Conservation (phyloP, 1,140 invertebrate species). For the Plutomurus gul region DNA sequence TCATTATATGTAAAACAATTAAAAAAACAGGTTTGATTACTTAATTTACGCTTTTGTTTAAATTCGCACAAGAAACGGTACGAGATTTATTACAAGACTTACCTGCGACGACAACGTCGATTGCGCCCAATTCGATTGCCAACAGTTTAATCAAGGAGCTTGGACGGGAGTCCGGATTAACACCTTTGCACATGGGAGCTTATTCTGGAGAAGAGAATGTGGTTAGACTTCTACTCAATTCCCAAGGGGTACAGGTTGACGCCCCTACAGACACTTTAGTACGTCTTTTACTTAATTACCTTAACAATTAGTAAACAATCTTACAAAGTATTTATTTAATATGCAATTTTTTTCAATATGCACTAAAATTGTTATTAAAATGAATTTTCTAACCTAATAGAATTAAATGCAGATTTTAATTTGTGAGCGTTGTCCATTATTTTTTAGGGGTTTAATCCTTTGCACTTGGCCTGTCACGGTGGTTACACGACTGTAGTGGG, state of each 20-base stretch:
- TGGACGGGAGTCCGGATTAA: constrained; percentile 88
- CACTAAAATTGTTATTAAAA: no score
- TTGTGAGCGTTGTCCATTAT: neutral
- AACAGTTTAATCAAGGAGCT: constrained; percentile 74
- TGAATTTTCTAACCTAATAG: no score
- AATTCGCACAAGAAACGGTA: constrained; percentile 88
- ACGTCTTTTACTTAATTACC: constrained; percentile 50
- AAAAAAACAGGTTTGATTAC: no score
- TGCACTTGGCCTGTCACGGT: constrained; percentile 93
- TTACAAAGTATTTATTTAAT: neutral
- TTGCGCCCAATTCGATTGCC: constrained; percentile 76
- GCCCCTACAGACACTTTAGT: constrained; percentile 88
- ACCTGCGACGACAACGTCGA: constrained; percentile 91
- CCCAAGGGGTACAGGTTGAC: constrained; percentile 94
- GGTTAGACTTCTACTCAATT: constrained; percentile 92
- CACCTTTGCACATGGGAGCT: constrained; percentile 85
- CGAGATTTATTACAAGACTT: constrained; percentile 90
- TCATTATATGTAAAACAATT: no score
- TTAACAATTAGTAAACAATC: neutral
- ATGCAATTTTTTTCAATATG: no score
- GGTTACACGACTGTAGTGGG: constrained; percentile 91
- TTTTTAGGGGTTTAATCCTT: constrained; percentile 83
- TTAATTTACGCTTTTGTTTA: no score
- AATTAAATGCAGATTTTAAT: no score
- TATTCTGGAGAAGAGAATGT: constrained; percentile 98